Conservation (phyloP, 2,888 invertebrate species). For the Hofmannophila pseudospretella region DNA sequence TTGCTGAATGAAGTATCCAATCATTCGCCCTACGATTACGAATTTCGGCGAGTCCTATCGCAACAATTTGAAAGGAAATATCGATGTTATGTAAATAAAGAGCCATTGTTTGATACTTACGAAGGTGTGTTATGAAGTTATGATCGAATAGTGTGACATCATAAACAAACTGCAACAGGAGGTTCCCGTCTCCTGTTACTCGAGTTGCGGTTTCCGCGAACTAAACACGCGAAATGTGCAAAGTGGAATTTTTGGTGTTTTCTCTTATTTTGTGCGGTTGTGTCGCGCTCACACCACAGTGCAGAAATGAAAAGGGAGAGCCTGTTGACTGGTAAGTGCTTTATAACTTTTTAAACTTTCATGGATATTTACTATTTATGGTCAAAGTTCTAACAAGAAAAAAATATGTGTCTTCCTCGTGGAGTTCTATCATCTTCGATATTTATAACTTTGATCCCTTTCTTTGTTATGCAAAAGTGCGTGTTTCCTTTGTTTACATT, state of each 20-base stretch:
- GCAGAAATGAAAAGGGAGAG: conserved; percentile 80
- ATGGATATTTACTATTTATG: too few species aligned
- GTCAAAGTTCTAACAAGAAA: too few species aligned
- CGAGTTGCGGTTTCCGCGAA: conserved; percentile 26
- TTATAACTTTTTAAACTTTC: too few species aligned
- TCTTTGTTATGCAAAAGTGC: conserved; percentile 2
- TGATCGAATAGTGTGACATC: conserved; percentile 42
- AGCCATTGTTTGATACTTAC: conserved; percentile 46
- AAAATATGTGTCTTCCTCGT: too few species aligned
- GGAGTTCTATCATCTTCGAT: too few species aligned
- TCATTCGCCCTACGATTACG: not conserved
- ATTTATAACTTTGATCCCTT: too few species aligned
- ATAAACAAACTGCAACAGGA: conserved; percentile 36
- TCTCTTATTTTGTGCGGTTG: conserved; percentile 36
- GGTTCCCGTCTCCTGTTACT: conserved; percentile 58
- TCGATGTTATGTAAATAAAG: conserved; percentile 49
- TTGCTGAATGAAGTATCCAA: not conserved
- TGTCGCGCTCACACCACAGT: conserved; percentile 55
- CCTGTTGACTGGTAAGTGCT: conserved; percentile 83
- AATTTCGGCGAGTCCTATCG: not conserved
- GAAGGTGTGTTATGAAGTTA: conserved; percentile 33
- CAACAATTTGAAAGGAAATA: conserved; percentile 25
- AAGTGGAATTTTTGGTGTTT: conserved; percentile 31
- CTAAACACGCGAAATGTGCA: conserved; percentile 40
- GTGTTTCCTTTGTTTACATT: not conserved